phyloP scores from a whole-genome alignment of 2,113 vertebrate genomes.

The Acanthochromis polyacanthus region DNA sequence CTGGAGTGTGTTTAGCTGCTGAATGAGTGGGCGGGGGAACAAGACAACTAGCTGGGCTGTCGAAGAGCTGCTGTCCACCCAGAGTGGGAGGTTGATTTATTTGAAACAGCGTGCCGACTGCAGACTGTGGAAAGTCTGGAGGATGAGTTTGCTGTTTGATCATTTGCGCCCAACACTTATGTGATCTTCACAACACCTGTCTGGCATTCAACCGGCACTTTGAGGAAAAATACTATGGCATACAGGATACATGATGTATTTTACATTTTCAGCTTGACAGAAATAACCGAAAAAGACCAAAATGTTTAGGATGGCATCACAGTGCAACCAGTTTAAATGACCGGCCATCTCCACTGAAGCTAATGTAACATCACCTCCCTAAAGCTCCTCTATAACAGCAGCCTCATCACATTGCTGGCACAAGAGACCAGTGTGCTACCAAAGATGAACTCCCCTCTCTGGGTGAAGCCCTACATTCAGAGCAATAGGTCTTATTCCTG shows the following conservation, averaged over 20 bases:
- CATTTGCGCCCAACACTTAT: slow-evolving; percentile 7
- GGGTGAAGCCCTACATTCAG: slow-evolving; percentile 10
- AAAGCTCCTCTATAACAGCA: not conserved
- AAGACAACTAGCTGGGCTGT: slow-evolving; percentile 3
- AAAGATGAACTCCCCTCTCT: not conserved
- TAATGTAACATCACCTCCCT: no score
- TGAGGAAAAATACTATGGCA: not conserved
- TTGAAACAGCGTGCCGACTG: slow-evolving; percentile 24
- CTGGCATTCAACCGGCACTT: not conserved
- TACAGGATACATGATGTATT: not conserved
- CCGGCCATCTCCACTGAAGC: no score
- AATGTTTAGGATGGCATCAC: not conserved
- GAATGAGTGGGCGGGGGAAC: slow-evolving; percentile 41
- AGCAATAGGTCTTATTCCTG: slow-evolving; percentile 7
- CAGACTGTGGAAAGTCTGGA: slow-evolving; percentile 27
- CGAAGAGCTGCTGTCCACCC: slow-evolving; percentile 42
- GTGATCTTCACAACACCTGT: not conserved
- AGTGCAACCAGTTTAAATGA: no score
- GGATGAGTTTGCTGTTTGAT: slow-evolving; percentile 1
- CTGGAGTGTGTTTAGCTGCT: slow-evolving; percentile 11
- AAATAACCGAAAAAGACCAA: not conserved
- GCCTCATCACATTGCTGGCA: not conserved
- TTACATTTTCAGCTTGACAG: not conserved
- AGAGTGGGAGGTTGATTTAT: slow-evolving; percentile 60
- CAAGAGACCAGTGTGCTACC: not conserved